Evolutionary conservation across 2,113 vertebrate species (phyloP).

Genomic region (Dissostichus mawsoni): DNA sequence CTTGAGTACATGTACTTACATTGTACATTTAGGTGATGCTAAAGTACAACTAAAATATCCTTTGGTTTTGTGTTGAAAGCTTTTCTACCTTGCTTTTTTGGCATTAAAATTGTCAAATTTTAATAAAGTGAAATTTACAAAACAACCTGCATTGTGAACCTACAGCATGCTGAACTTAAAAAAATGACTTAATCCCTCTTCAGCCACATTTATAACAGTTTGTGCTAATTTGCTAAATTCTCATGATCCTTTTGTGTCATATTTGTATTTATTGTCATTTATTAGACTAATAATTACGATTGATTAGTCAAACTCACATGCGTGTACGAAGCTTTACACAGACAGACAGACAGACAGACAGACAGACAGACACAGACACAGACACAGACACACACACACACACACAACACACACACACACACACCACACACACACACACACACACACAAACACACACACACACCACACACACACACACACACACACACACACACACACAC

Average conservation of each 20-base stretch:
- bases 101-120: too few species aligned
- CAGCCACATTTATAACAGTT: too few species aligned
- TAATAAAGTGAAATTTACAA: too few species aligned
- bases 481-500: neutral
- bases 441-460: constrained; percentile 14
- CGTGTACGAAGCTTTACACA: neutral
- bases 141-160: too few species aligned
- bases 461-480: neutral
- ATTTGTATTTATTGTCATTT: constrained; percentile 4
- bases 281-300: constrained; percentile 16
- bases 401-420: neutral
- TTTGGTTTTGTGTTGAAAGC: too few species aligned
- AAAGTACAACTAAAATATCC: too few species aligned
- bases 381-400: neutral
- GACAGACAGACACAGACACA: neutral
- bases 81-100: too few species aligned
- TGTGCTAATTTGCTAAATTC: neutral
- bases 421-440: constrained; percentile 4
- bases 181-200: too few species aligned
- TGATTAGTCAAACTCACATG: constrained; percentile 35
- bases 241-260: neutral
- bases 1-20: too few species aligned
- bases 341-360: neutral
- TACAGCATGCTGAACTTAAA: too few species aligned
- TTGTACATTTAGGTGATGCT: too few species aligned